Evolutionary conservation across 2,113 vertebrate genomes (phyloP).

Genomic region (Dendropsophus ebraccatus): DNA sequence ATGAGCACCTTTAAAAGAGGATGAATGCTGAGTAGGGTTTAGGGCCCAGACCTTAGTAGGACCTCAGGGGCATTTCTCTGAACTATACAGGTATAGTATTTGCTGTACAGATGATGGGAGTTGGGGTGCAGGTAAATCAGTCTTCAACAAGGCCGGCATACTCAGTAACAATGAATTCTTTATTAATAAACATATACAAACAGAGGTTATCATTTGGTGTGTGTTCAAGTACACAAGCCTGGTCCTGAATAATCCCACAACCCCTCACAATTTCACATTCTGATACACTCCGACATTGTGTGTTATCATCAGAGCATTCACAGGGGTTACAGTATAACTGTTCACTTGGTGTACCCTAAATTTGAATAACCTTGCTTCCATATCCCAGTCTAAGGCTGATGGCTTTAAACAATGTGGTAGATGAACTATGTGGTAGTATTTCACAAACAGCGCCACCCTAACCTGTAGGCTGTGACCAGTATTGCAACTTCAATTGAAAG

Average conservation of each 20-base stretch:
- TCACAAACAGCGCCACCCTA: neutral
- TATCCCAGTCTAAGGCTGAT: neutral
- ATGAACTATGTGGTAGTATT: neutral
- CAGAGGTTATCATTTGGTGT: constrained; percentile 43
- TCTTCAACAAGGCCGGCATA: neutral
- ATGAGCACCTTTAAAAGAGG: too few species aligned
- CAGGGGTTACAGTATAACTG: neutral
- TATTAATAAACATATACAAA: constrained; percentile 52
- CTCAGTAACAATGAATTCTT: constrained; percentile 40
- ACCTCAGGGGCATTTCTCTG: too few species aligned
- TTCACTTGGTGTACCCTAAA: neutral
- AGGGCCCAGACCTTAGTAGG: too few species aligned
- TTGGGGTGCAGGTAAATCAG: neutral
- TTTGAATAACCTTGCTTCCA: neutral
- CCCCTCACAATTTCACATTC: constrained; percentile 9
- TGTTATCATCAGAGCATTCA: neutral
- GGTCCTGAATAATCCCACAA: neutral
- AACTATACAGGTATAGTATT: too few species aligned
- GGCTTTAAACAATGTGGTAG: constrained; percentile 8
- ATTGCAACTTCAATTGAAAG: neutral
- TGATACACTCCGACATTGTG: neutral
- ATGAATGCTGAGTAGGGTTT: too few species aligned
- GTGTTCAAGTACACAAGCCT: constrained; percentile 43
- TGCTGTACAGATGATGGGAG: neutral
- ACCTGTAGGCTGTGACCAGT: neutral